Base-by-base conservation (phyloP, 2,113 vertebrate genomes). In the Leptobrachium leishanense region DNA sequence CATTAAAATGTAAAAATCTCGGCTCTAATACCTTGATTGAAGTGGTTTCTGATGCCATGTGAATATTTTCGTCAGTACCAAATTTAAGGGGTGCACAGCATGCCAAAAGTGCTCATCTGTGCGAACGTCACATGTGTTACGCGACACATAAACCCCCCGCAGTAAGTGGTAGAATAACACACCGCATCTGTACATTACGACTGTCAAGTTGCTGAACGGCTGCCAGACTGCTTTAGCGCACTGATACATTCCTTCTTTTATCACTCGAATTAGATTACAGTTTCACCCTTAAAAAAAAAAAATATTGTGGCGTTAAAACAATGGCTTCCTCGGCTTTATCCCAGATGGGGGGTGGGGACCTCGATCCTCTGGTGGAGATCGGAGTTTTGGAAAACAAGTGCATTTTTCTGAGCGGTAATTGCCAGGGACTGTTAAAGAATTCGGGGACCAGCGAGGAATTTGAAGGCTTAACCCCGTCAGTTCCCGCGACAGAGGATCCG, bases 391-490 rank as follows among this genome's bases (percentile, higher is more conserved):
- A 59, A 59, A 10, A 59, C 55, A 59, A 59, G 9, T 59, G 55
- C 13, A 15, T 59, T 12, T 59, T 13, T 59, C 13, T 59, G 42
- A 66, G 1, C 40, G 11, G 43, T 73, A 67, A 80, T 55, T 15
- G 40, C 59, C 54, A 73, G 41, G n/a, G 64, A 62, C 53, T 57
- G 53, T 9, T 67, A 68, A 83, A 53, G 53, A 68, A 75, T 68
- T 77, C 79, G 77, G 85, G 74, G 57, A 50, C 82, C 53, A 77
- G 78, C 78, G 74, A 82, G 74, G 78, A 74, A 50, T 81, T 84
- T 71, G 80, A 81, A 84, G 71, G 41, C 0, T 0, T 43, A 68
- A 31, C 55, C 55, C 55, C 13, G 4, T 59, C 6, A 11, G 13
- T 59, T 59, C 10, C 55, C 9, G 9, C 3, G 13, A 50, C 8